Conservation (phyloP, 2,113 vertebrate species). For the Sebastes fasciatus region DNA sequence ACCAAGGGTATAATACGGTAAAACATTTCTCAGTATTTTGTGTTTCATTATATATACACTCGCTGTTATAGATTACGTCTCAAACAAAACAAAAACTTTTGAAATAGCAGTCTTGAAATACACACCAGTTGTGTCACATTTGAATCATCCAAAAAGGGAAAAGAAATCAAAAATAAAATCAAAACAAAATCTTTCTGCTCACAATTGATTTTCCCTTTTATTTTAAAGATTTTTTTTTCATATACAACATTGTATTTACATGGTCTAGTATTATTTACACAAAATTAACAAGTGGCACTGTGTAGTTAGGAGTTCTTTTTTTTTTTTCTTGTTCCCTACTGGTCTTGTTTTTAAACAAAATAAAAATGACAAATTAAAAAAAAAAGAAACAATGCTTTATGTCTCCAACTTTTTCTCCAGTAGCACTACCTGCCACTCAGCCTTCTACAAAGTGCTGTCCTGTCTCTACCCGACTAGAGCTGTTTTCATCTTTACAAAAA, state of each 20-base stretch:
- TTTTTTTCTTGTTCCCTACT: constrained; percentile 70
- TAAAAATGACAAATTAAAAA: constrained; percentile 77
- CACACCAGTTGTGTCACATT: constrained; percentile 74
- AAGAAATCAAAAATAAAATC: constrained; percentile 35
- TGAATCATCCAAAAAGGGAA: constrained; percentile 59
- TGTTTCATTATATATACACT: constrained; percentile 72
- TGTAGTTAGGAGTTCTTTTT: constrained; percentile 76
- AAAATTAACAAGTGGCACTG: constrained; percentile 87
- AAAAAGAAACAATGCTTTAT: constrained; percentile 63
- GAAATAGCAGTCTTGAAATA: constrained; percentile 63
- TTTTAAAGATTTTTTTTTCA: constrained; percentile 88
- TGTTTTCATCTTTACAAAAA: constrained; percentile 76
- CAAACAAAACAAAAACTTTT: constrained; percentile 55
- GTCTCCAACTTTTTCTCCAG: constrained; percentile 60
- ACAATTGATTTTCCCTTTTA: constrained; percentile 84
- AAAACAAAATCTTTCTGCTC: constrained; percentile 76
- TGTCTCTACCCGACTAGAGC: constrained; percentile 66
- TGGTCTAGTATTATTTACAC: constrained; percentile 86
- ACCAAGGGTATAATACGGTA: constrained; percentile 72
- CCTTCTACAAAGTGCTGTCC: constrained; percentile 82
- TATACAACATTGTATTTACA: constrained; percentile 89
- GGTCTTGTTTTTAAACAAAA: constrained; percentile 72
- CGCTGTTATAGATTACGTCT: constrained; percentile 60
- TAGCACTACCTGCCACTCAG: constrained; percentile 75
- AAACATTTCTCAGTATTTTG: constrained; percentile 70